phyloP scores from a whole-genome alignment of 2,113 vertebrate species.

The Crotalus horridus region DNA sequence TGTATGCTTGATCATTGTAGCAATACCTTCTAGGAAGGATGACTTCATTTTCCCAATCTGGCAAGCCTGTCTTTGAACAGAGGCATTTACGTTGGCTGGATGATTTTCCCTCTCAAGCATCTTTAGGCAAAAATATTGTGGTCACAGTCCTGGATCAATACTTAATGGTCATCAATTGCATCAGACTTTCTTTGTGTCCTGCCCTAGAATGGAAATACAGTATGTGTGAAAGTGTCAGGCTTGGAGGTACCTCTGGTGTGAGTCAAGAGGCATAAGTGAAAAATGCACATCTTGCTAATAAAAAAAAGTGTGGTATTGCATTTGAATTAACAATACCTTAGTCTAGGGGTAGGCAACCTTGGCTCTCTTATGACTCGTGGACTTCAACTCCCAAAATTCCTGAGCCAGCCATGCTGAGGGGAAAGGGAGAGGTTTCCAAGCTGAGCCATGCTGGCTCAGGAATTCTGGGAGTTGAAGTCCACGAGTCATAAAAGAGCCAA shows the following conservation, averaged over 20 bases:
- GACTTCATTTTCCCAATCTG: neutral
- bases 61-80: neutral
- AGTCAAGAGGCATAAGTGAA: neutral
- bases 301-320: neutral
- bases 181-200: neutral
- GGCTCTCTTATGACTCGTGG: too few species aligned
- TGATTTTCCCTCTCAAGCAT: neutral
- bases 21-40: neutral
- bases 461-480: too few species aligned
- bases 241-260: neutral
- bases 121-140: neutral
- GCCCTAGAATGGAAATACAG: neutral
- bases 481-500: too few species aligned
- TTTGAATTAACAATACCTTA: neutral
- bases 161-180: neutral
- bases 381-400: too few species aligned
- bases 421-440: too few species aligned
- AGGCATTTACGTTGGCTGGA: neutral
- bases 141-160: neutral
- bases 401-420: too few species aligned
- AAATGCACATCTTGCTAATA: neutral
- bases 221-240: neutral
- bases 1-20: neutral
- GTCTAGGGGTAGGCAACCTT: neutral
- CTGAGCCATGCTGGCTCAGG: too few species aligned